Evolutionary conservation across 2,113 vertebrate species (phyloP).

Genomic region (Gorsachius goisagi): DNA sequence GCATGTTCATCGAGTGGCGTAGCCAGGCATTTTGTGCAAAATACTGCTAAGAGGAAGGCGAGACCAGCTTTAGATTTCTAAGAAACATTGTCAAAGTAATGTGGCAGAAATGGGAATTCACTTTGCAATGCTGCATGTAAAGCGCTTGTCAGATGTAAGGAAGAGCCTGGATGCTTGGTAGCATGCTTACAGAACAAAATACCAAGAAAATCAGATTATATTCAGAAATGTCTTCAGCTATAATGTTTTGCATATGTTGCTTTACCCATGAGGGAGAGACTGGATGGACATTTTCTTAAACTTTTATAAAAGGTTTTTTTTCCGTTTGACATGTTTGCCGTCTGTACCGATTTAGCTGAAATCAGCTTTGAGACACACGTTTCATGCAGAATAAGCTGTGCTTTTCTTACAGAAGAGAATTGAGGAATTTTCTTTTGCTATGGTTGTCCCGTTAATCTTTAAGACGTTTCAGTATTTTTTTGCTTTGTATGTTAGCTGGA

Average conservation of each 20-base stretch:
- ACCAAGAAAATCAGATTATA: conserved; percentile 72
- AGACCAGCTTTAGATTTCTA: neutral
- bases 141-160: conserved; percentile 41
- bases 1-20: neutral
- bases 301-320: conserved; percentile 1
- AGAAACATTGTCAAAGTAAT: neutral
- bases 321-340: neutral
- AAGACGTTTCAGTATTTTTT: neutral
- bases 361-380: neutral
- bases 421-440: neutral
- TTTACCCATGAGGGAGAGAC: conserved; percentile 41
- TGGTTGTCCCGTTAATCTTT: neutral
- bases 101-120: conserved; percentile 19
- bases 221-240: conserved; percentile 67
- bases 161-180: conserved; percentile 67
- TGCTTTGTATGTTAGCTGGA: neutral
- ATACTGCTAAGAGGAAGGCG: neutral
- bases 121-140: neutral
- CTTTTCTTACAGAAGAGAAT: neutral
- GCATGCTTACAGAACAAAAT: conserved; percentile 68
- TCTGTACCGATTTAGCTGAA: neutral
- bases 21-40: neutral
- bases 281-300: conserved; percentile 48
- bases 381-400: neutral
- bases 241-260: conserved; percentile 73